Base-by-base conservation (phyloP, 37 sponge, comb jelly and placozoan species). In the Tethya wilhelma region DNA sequence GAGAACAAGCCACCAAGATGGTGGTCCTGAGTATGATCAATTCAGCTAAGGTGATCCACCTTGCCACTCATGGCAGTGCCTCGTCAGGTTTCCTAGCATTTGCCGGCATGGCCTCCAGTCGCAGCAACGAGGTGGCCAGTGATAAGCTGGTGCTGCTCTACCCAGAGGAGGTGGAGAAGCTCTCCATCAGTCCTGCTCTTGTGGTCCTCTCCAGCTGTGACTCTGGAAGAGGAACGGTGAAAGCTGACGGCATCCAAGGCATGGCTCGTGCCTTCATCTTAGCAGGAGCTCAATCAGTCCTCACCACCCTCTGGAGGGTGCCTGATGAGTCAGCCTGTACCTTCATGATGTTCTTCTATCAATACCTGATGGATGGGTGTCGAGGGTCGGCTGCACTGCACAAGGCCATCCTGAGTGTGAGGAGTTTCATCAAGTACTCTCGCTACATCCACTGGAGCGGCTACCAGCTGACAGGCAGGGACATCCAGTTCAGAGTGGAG, bases 341-440 rank as follows among this genome's bases (percentile, higher is more conserved):
- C 37, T 90, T 94, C 80, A 90, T 90, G 95, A 64, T 67, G 69
- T 84, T 79, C 64, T 90, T 94, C 69, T 94, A 94, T 67, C 87
- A 78, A 34, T 86, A 84, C 67, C 46, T 87, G 38, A 58, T 76
- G 38, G 78, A 93, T 81, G 91, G 88, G 2, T 33, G 64, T 20
- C 34, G 69, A 25, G 74, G 71, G 39, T 56, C 81, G 0, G 59
- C 56, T n/a, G 84, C 95, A 14, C 59, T 94, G 8, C 95, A 94
- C 73, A 90, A 90, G 53, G 66, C 91, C 44, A 81, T 77, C 5
- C 84, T 74, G 28, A 83, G 81, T 44, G 32, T 94, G 43, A 63
- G 95, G 17, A 87, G 91, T 44, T 78, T 94, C 75, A 37, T 39
- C 39, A 67, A 74, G 60, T 87, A 85, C 53, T 74, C 88, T 23